A percentile compares a stretch with the other conserved stretches of the same genome.
These are phyloP conservation scores for Tolmerus cingulatus DNA, from an alignment of 2,888 invertebrate genomes.

Conservation along the genomic window DNA sequence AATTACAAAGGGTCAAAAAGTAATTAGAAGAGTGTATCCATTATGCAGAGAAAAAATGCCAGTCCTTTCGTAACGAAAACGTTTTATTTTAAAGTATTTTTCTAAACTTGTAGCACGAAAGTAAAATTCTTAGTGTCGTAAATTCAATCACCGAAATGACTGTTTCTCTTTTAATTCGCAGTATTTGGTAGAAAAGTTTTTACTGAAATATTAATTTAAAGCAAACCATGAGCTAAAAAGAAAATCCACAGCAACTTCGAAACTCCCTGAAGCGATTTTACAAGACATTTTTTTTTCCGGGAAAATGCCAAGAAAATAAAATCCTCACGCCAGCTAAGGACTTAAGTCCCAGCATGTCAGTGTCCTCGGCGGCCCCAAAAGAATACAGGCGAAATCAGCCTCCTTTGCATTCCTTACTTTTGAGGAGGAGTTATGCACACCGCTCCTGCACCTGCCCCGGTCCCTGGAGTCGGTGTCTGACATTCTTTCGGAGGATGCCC, in stretches of 20 bases:
- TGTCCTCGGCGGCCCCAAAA: not conserved
- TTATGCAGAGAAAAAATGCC: too few relatives aligned
- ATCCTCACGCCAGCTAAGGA: not conserved
- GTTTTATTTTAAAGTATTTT: not conserved
- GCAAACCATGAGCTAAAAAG: not conserved
- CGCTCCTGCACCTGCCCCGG: not conserved
- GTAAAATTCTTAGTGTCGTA: not conserved
- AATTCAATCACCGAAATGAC: not conserved
- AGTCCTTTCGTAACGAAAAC: too few relatives aligned
- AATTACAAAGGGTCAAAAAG: too few relatives aligned
- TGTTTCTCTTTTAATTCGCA: not conserved
- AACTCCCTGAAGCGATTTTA: not conserved
- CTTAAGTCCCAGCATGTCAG: not conserved
- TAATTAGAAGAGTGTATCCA: too few relatives aligned
- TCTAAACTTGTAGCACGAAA: not conserved
- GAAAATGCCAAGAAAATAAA: not conserved
- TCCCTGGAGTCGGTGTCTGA: not conserved
- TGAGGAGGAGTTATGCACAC: not conserved
- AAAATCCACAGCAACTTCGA: not conserved
- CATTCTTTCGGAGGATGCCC: constrained; percentile 12
- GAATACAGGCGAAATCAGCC: not conserved
- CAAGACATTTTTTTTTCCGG: not conserved
- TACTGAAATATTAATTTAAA: not conserved
- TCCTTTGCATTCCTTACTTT: not conserved
- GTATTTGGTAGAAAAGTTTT: not conserved